phyloP scores from a whole-genome alignment of 2,113 vertebrate species.

The Pavo muticus region DNA sequence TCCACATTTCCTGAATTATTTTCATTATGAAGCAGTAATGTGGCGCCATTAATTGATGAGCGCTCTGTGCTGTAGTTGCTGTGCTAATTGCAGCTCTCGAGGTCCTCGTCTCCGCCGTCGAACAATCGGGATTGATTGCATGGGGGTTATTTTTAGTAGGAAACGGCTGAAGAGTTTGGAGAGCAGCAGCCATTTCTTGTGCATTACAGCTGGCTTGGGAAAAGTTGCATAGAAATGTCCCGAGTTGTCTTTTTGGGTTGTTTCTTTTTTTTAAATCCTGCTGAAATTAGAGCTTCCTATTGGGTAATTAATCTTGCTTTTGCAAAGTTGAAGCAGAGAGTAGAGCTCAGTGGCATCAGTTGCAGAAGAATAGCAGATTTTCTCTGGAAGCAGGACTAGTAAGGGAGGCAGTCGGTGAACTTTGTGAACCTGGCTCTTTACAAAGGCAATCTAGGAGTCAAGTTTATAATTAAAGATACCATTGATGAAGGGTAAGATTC shows the following conservation, averaged over 20 bases:
- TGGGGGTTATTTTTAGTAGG: conserved; percentile 38
- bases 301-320: not conserved
- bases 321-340: not conserved
- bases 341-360: accelerated
- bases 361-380: not conserved
- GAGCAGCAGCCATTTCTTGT: conserved; percentile 41
- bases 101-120: not conserved
- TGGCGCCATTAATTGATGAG: conserved; percentile 9
- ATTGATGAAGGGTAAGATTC: not conserved
- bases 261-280: not conserved
- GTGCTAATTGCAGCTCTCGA: conserved; percentile 45
- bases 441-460: not conserved
- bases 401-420: not conserved
- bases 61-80: conserved; percentile 11
- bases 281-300: conserved; percentile 19
- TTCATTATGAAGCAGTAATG: conserved; percentile 50
- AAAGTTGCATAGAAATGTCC: conserved; percentile 4
- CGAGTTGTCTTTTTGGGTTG: not conserved
- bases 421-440: not conserved
- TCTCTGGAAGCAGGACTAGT: not conserved
- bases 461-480: not conserved
- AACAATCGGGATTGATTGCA: conserved; percentile 68
- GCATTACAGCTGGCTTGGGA: conserved; percentile 41
- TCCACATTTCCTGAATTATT: conserved; percentile 52
- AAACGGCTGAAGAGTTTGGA: conserved; percentile 44